Evolutionary conservation across 2,113 vertebrate species (phyloP), one percentile per base, ranked within the genome.

Genomic region (Lophius piscatorius): DNA sequence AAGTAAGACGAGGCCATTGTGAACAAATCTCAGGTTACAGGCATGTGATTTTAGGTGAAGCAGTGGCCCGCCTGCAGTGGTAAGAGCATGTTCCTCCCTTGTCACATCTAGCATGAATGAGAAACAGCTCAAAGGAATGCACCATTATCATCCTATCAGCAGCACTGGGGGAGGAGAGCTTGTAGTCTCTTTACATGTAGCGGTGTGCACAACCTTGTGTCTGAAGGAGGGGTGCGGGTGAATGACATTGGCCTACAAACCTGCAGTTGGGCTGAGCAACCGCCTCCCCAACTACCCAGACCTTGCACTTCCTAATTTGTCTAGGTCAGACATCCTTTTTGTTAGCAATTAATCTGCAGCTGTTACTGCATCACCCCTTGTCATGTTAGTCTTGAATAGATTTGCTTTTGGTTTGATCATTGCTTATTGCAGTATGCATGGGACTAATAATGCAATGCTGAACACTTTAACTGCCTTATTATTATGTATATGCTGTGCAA

Each of bases 281-380:
- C 80, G 67, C 79, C 77, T 81, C 76, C 60, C 70, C 71, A 64
- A 42, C 69, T 77, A 70, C 67, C 50, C 65, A 81, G 78, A 85
- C 86, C 79, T 80, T 83, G 80, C 65, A 80, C 83, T 86, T 90
- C 80, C 78, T 86, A 85, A 78, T 86, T 87, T 87, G 80, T 88
- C 83, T 78, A 73, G 85, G 82, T 84, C 87, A 79, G 80, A 80
- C 70, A 57, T 88, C 81, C 71, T 78, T 88, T 90, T 90, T 89
- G 88, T 91, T 85, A 87, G 87, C 81, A 86, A 89, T 89, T 86
- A 87, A 91, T 89, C 85, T 87, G 74, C 63, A 60, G 76, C 75
- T 23, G 63, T 65, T 82, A 84, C 83, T 87, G 83, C 85, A 88
- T 90, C 83, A 90, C 83, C 83, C 82, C 74, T 59, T 66, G 65